Evolutionary conservation across 2,888 invertebrate species (phyloP).

Genomic region (Dascillus cervinus): DNA sequence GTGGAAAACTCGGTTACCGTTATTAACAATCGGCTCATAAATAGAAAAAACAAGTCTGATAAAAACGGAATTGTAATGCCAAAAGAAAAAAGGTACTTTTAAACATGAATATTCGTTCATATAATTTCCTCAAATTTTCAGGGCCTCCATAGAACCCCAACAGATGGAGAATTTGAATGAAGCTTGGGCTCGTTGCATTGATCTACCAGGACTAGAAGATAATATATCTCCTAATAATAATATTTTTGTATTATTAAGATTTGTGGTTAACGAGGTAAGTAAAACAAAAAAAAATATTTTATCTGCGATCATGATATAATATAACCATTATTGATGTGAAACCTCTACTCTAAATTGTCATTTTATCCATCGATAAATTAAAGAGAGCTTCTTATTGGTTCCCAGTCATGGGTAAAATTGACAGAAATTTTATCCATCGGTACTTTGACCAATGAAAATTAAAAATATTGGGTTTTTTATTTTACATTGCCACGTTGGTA

Average conservation of each 20-base stretch:
- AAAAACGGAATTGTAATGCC: conserved; percentile 10
- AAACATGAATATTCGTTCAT: not conserved
- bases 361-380: too few species aligned
- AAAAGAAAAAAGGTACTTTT: conserved; percentile 13
- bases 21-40: conserved; percentile 13
- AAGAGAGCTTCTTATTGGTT: too few species aligned
- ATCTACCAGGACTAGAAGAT: conserved; percentile 75
- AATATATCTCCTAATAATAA: conserved; percentile 72
- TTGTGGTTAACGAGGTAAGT: conserved; percentile 60
- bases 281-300: not conserved
- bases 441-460: too few species aligned
- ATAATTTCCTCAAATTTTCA: too few species aligned
- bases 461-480: too few species aligned
- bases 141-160: conserved; percentile 7
- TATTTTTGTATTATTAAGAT: conserved; percentile 60
- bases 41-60: conserved; percentile 15
- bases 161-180: conserved; percentile 45
- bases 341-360: too few species aligned
- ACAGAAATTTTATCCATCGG: too few species aligned
- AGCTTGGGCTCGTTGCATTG: conserved; percentile 66
- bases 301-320: too few species aligned
- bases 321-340: too few species aligned
- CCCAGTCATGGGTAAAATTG: too few species aligned
- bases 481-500: too few species aligned
- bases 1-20: conserved; percentile 20